phyloP scores from a whole-genome alignment of 2,113 vertebrate genomes.

The Cairina moschata region DNA sequence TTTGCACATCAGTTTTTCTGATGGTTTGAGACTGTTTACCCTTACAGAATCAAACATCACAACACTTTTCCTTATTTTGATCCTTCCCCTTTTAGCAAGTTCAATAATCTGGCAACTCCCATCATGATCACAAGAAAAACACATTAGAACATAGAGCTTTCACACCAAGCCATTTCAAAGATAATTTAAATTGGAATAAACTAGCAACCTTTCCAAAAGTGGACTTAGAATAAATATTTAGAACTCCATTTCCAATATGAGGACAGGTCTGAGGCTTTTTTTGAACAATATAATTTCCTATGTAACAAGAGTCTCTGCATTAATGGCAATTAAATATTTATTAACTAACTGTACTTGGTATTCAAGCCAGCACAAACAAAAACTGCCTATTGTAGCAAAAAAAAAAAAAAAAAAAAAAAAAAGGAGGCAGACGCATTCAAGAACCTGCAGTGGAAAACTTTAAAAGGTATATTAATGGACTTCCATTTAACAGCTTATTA shows the following conservation, averaged over 20 bases:
- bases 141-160: not conserved
- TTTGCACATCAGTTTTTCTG: not conserved
- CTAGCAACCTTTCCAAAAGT: not conserved
- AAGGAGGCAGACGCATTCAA: not conserved
- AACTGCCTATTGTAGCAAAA: not conserved
- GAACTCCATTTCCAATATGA: not conserved
- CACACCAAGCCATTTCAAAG: not conserved
- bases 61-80: not conserved
- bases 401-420: not conserved
- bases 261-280: not conserved
- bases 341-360: conserved; percentile 1
- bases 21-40: not conserved
- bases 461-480: not conserved
- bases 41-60: not conserved
- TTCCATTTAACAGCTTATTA: not conserved
- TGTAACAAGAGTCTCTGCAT: not conserved
- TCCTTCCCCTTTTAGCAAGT: not conserved
- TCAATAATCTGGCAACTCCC: not conserved
- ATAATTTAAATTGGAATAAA: not conserved
- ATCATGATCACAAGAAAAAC: not conserved
- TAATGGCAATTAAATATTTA: conserved; percentile 32
- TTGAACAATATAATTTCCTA: not conserved
- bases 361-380: not conserved
- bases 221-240: not conserved
- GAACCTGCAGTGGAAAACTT: not conserved